Conservation (phyloP, 2,797 vertebrate species). For the Coendou prehensilis region DNA sequence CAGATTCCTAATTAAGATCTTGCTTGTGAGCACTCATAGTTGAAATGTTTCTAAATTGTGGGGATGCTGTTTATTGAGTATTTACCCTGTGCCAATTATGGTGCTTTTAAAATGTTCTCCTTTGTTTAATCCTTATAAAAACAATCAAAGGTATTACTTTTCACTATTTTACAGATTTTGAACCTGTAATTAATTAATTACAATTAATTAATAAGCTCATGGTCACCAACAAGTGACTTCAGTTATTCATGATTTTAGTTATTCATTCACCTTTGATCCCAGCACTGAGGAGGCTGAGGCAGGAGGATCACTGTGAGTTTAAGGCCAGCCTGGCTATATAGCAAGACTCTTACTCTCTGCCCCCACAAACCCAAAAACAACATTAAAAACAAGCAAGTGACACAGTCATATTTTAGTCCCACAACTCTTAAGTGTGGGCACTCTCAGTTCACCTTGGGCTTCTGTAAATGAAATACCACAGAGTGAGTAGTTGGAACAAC, state of each 20-base stretch:
- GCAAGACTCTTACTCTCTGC: not conserved
- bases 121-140: conserved; percentile 22
- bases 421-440: not conserved
- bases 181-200: not conserved
- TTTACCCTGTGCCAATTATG: not conserved
- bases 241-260: not conserved
- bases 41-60: not conserved
- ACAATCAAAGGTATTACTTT: not conserved
- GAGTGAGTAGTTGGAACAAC: not conserved
- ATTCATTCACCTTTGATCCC: not conserved
- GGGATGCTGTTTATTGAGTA: not conserved
- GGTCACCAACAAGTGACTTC: not conserved
- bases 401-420: not conserved
- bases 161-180: not conserved
- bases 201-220: not conserved
- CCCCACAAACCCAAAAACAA: not conserved
- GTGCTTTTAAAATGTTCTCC: not conserved
- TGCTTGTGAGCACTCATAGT: not conserved
- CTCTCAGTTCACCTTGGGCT: not conserved
- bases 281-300: not conserved
- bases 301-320: not conserved
- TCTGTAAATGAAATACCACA: not conserved
- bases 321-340: not conserved
- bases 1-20: not conserved
- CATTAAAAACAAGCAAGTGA: not conserved